Evolutionary conservation across 2,113 vertebrate genomes (phyloP), one percentile per base, ranked within the genome.

Genomic region (Clarias gariepinus): DNA sequence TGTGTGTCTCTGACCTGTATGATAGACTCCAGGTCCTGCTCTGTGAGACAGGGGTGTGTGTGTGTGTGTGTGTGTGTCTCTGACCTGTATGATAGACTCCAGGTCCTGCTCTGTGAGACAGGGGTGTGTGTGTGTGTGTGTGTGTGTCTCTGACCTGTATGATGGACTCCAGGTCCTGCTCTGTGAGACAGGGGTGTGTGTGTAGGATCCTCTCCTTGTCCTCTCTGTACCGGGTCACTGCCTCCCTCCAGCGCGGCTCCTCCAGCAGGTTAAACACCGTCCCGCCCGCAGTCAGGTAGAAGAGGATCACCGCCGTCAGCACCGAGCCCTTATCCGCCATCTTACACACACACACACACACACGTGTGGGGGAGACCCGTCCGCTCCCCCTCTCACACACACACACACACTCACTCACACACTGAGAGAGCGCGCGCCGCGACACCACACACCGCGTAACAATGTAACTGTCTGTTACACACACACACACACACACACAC

Each of bases 241-340:
- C 96, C 12, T 91, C 87, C 23, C 94, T 92, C 97, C 97, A 98
- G 90, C 96, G 95, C 0, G 96, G 96, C 87, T 99, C 96, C 79
- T 99, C 98, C 30, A 99, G 92, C 64, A 98, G 96, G 57, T 99
- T 96, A 89, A 99, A 99, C 90, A 99, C 96, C 4, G 98, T 97
- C 1, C 97, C 97, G 41, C 98, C 98, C 78, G 99, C 96, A 71
- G 97, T 97, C 84, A 99, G 93, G 93, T 98, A 98, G 92, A 99
- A 99, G 90, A 99, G 97, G n/a, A 99, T 96, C 86, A 97, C 96
- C 5, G 97, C 98, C 23, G 98, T 98, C 85, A 99, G 93, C 91
- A 99, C 90, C 19, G 98, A 96, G 33, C 98, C 98, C 88, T 96
- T 96, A 92, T 99, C 98, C 86, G 97, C 97, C 98, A 99, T 99